Base-by-base conservation (phyloP, 2,888 invertebrate species). In the Rhopalosiphum nymphaeae region DNA sequence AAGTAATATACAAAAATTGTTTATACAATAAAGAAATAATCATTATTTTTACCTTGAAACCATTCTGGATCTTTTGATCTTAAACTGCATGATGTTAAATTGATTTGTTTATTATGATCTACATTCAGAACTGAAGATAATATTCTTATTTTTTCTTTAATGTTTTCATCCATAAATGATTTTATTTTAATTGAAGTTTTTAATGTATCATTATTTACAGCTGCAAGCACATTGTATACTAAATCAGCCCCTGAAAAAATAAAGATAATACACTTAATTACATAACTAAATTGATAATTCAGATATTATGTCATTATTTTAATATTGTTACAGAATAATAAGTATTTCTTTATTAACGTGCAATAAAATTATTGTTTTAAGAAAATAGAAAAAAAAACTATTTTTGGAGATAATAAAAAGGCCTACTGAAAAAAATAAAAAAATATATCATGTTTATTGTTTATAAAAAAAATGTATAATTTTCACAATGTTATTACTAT, bases 11-110 rank as follows among this genome's bases (percentile, higher is more conserved):
- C n/a, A 67, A 67, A 13, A 67, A 3, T 67, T n/a, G 13, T 67
- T n/a, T n/a, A n/a, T 16, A 21, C 7, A 78, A 78, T 78, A 78
- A 0, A 78, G 36, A 16, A 9, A 21, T 78, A 36, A 78, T 36
- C 21, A 36, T 78, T 36, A 78, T 78, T 21, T 9, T 36, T 95
- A 96, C 98, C 98, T 96, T 97, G 96, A 96, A 98, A 98, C 98
- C 98, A 98, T 95, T 97, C 97, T 0, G 97, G 97, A 96, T 98
- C 97, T 95, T 97, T 97, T 25, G 96, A 96, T 95, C 97, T 96
- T 87, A 96, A 56, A 87, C 94, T 94, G 5, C n/a, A 90, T 21
- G 49, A 11, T 42, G n/a, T 87, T 29, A 89, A 89, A 85, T 94
- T 44, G 9, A 5, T 44, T 13, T 49, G n/a, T 61, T 90, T 46